These are phyloP conservation scores for Acridotheres tristis DNA, from an alignment of 2,797 vertebrate species.

Conservation along the genomic window DNA sequence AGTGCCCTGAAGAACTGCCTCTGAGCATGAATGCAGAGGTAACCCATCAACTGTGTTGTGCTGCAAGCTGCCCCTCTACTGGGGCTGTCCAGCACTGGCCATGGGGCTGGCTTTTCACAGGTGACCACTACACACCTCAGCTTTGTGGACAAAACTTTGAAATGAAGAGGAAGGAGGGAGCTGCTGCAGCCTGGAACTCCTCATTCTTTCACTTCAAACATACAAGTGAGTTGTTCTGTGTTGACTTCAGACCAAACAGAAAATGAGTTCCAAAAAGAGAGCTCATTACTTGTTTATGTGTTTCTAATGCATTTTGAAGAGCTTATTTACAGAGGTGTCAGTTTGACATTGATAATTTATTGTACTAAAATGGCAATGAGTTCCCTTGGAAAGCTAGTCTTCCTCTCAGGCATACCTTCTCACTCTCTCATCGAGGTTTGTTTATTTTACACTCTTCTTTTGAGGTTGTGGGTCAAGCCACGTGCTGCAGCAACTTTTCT, in stretches of 20 bases:
- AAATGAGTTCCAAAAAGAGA: not conserved
- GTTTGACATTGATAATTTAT: not conserved
- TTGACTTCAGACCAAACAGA: not conserved
- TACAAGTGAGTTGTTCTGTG: not conserved
- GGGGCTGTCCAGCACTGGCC: not conserved
- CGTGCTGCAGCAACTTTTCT: not conserved
- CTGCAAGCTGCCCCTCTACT: not conserved
- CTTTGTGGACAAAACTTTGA: not conserved
- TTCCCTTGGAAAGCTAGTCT: not conserved
- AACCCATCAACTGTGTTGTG: not conserved
- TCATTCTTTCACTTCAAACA: not conserved
- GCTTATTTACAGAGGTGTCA: not conserved
- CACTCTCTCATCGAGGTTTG: not conserved
- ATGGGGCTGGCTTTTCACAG: not conserved
- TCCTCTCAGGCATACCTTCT: not conserved
- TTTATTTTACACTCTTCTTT: constrained; percentile 11
- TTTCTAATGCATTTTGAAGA: not conserved
- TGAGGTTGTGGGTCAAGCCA: not conserved
- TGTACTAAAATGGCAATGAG: not conserved
- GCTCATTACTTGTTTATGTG: not conserved
- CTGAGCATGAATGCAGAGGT: not conserved
- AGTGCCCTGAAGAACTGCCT: not conserved
- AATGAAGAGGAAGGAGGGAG: not conserved
- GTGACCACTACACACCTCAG: not conserved
- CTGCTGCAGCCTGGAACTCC: not conserved